These are phyloP conservation scores for Meandrusa payeni DNA, from an alignment of 2,888 invertebrate genomes.

Conservation along the genomic window DNA sequence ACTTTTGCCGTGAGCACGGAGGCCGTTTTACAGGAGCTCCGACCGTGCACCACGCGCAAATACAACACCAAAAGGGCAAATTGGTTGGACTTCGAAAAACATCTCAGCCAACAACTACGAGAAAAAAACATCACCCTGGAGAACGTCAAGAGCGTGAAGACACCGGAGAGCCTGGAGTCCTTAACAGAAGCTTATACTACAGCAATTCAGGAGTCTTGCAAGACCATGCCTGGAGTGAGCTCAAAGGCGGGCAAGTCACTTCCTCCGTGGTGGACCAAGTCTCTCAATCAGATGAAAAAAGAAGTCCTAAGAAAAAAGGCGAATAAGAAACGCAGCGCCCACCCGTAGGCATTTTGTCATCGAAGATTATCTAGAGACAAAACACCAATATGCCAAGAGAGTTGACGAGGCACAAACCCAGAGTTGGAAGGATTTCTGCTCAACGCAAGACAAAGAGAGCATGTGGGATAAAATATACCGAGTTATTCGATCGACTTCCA, in stretches of 20 bases:
- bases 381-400: constrained; percentile 10
- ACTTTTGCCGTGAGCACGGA: constrained; percentile 24
- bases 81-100: constrained; percentile 18
- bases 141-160: not conserved
- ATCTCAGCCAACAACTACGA: not conserved
- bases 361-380: constrained; percentile 26
- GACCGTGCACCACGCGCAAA: constrained; percentile 20
- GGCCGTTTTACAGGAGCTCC: not conserved
- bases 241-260: too few species aligned
- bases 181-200: constrained; percentile 10
- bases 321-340: constrained; percentile 21
- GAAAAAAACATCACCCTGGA: constrained; percentile 13
- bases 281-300: not conserved
- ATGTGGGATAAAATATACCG: constrained; percentile 31
- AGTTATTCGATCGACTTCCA: constrained; percentile 18
- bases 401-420: constrained; percentile 25
- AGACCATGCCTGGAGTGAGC: constrained; percentile 14
- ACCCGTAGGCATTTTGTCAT: constrained; percentile 20
- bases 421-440: constrained; percentile 32
- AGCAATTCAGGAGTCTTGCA: constrained; percentile 14
- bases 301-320: constrained; percentile 17
- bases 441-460: constrained; percentile 28
- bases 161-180: constrained; percentile 8
- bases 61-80: constrained; percentile 31
- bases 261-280: constrained; percentile 16